Evolutionary conservation across 2,797 vertebrate species (phyloP).

Genomic region (Urocyon cinereoargenteus): DNA sequence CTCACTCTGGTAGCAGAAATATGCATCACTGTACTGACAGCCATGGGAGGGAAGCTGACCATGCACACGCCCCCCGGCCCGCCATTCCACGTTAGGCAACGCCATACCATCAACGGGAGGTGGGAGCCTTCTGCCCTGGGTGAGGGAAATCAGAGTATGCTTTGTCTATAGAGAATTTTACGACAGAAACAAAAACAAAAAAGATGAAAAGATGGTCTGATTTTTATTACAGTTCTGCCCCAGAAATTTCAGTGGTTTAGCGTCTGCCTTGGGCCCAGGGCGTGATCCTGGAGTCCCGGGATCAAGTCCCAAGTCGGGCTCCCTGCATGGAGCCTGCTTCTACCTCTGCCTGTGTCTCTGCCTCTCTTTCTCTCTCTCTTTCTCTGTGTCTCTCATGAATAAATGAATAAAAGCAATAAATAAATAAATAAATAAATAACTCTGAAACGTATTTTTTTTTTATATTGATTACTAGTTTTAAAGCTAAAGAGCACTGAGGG

Average conservation of each 20-base stretch:
- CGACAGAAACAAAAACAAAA: background rate
- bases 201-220: background rate
- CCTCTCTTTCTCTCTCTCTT: too few relatives aligned
- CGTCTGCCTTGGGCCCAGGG: too few relatives aligned
- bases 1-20: background rate
- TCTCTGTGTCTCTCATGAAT: too few relatives aligned
- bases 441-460: background rate
- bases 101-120: too few relatives aligned
- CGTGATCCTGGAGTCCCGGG: too few relatives aligned
- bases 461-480: background rate
- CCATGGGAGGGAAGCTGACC: background rate
- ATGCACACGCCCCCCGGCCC: background rate
- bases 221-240: background rate
- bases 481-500: background rate
- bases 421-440: too few relatives aligned
- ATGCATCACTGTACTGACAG: background rate
- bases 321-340: too few relatives aligned
- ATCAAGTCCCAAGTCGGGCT: too few relatives aligned
- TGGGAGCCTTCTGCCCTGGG: background rate
- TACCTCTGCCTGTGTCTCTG: too few relatives aligned
- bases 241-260: background rate
- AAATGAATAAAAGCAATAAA: too few relatives aligned
- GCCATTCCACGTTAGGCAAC: background rate
- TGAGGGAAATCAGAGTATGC: background rate
- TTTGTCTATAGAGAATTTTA: background rate